Percentiles rank a stretch among this genome's conserved stretches.
phyloP scores from a whole-genome alignment of 1,140 invertebrate species.

The Drosophila athabasca region DNA sequence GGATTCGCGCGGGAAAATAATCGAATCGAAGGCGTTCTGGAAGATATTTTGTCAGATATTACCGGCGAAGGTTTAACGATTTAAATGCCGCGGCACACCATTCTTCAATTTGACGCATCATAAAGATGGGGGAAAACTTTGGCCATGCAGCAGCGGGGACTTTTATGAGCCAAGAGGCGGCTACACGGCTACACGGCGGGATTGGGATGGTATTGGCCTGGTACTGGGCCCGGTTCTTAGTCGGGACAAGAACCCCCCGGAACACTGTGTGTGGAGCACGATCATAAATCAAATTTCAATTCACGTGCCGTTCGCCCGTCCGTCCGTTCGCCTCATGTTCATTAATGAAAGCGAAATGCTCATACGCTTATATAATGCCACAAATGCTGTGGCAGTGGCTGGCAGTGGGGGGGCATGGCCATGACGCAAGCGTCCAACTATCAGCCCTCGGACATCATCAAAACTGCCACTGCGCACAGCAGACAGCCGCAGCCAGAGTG shows the following conservation, averaged over 20 bases:
- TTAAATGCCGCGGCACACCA: slow-evolving; percentile 76
- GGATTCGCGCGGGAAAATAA: slow-evolving; percentile 21
- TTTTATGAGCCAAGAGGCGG: slow-evolving; percentile 47
- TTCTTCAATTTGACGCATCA: slow-evolving; percentile 78
- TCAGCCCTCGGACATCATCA: slow-evolving; percentile 53
- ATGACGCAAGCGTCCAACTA: slow-evolving; percentile 17
- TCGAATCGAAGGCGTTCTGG: slow-evolving; percentile 21
- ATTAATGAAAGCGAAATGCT: slow-evolving; percentile 78
- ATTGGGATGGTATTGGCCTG: background rate
- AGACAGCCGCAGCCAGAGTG: no score
- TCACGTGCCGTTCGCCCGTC: slow-evolving; percentile 69
- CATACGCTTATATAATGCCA: slow-evolving; percentile 62
- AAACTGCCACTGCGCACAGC: slow-evolving; percentile 67
- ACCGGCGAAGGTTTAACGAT: slow-evolving; percentile 61
- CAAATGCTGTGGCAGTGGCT: slow-evolving; percentile 6
- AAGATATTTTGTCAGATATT: slow-evolving; percentile 24
- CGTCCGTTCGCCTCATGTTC: slow-evolving; percentile 45
- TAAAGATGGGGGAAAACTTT: slow-evolving; percentile 47
- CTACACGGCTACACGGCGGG: background rate
- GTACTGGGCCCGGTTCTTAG: background rate
- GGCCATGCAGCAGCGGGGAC: slow-evolving; percentile 20
- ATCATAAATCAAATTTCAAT: slow-evolving; percentile 77
- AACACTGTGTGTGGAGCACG: slow-evolving; percentile 19
- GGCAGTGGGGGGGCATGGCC: no score
- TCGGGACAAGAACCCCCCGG: slow-evolving; percentile 53